Conservation (phyloP, 2,888 invertebrate species). For the Tuberolachnus salignus region DNA sequence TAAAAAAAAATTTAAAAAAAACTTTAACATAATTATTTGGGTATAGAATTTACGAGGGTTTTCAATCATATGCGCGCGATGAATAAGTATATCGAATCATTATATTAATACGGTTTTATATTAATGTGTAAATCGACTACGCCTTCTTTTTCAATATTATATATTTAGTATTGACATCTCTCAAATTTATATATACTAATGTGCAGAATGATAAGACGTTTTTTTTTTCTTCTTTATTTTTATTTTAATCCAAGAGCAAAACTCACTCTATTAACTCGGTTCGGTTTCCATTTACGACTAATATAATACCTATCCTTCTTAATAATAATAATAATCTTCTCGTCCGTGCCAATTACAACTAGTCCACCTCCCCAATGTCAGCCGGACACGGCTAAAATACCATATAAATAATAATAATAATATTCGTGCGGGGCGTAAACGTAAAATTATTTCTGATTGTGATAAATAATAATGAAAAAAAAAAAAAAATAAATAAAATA, state of each 20-base stretch:
- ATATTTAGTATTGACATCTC: conserved; percentile 33
- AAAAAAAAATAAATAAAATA: not conserved
- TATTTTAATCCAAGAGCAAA: not conserved
- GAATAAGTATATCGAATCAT: not conserved
- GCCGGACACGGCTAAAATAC: not conserved
- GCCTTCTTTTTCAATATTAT: conserved; percentile 20
- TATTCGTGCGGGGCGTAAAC: conserved; percentile 9
- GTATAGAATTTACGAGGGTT: not conserved
- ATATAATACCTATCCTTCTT: not conserved
- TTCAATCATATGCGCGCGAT: not conserved
- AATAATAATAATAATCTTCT: conserved; percentile 15
- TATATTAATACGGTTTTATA: not conserved
- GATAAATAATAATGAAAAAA: conserved; percentile 1
- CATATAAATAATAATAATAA: not conserved
- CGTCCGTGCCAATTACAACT: conserved; percentile 34
- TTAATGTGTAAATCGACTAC: conserved; percentile 8
- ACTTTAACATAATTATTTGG: not conserved
- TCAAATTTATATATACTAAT: conserved; percentile 32
- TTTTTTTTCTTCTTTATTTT: not conserved
- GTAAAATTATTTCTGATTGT: conserved; percentile 1
- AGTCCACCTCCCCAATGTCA: not conserved
- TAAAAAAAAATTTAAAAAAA: not conserved
- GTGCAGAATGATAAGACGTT: conserved; percentile 42
- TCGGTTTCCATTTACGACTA: conserved; percentile 27
- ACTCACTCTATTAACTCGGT: conserved; percentile 45